Evolutionary conservation across 92 coral and sea anemone species (phyloP).

Genomic region (Meandrina meandrites): DNA sequence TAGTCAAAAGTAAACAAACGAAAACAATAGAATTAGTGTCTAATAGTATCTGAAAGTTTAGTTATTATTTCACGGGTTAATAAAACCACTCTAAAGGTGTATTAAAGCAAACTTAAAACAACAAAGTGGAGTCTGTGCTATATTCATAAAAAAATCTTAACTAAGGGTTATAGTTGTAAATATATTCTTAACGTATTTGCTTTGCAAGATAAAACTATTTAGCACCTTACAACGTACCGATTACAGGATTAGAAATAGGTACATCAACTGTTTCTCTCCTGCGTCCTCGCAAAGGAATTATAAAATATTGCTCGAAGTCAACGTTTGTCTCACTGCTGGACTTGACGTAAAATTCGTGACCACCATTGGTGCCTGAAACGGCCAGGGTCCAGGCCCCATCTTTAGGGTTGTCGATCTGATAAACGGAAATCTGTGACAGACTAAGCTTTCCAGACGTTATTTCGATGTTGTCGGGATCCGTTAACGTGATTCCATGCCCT

Average conservation of each 20-base stretch:
- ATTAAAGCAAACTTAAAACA: too few species aligned
- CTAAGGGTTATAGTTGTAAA: too few species aligned
- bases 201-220: too few species aligned
- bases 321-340: constrained; percentile 77
- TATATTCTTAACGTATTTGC: too few species aligned
- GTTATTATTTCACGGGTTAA: too few species aligned
- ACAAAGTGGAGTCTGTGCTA: too few species aligned
- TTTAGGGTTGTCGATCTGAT: constrained; percentile 65
- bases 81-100: too few species aligned
- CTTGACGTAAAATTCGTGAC: constrained; percentile 72
- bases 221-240: too few species aligned
- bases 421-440: constrained; percentile 65
- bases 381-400: constrained; percentile 81
- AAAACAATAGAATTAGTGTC: too few species aligned
- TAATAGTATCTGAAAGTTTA: too few species aligned
- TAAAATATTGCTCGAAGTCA: constrained; percentile 75
- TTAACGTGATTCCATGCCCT: constrained; percentile 51
- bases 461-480: constrained; percentile 35
- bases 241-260: constrained; percentile 69
- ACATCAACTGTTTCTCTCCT: constrained; percentile 42
- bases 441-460: constrained; percentile 65
- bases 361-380: constrained; percentile 62
- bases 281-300: constrained; percentile 38
- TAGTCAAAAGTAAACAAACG: too few species aligned
- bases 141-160: too few species aligned